Evolutionary conservation across 2,888 invertebrate species (phyloP).

Genomic region (Pediacus dermestoides): DNA sequence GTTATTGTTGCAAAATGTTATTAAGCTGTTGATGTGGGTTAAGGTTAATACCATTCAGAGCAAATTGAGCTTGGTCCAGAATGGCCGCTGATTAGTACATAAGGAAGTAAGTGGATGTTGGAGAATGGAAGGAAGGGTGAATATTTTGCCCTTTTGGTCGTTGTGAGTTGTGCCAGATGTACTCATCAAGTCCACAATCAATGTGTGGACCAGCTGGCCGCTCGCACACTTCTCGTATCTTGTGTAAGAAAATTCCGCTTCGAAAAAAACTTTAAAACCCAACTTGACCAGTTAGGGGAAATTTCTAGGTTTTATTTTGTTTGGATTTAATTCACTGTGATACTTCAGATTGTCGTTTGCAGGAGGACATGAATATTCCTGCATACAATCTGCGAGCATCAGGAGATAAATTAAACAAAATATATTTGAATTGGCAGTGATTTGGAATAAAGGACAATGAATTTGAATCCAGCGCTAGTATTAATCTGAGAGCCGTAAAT

Average conservation of each 20-base stretch:
- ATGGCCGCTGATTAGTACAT: not conserved
- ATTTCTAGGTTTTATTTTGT: no score
- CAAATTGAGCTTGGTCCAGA: conserved; percentile 1
- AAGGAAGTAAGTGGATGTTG: conserved; percentile 1
- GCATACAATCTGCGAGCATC: no score
- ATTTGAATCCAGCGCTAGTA: conserved; percentile 22
- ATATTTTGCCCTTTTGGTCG: conserved; percentile 41
- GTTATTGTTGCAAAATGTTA: no score
- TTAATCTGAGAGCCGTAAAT: conserved; percentile 36
- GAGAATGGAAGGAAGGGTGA: conserved; percentile 23
- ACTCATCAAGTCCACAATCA: conserved; percentile 44
- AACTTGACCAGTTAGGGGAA: no score
- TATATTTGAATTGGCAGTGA: no score
- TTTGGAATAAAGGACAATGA: conserved; percentile 24
- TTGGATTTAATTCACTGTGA: no score
- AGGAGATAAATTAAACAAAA: no score
- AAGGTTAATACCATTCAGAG: not conserved
- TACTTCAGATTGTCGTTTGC: no score
- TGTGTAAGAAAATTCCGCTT: no score
- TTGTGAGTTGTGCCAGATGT: conserved; percentile 44
- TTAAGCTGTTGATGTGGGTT: not conserved
- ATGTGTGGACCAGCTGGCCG: conserved; percentile 43
- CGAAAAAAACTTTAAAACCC: no score
- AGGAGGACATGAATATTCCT: no score
- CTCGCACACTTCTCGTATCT: conserved; percentile 30